Evolutionary conservation across 2,888 invertebrate genomes (phyloP).

Genomic region (Archaeoteleia sp.): DNA sequence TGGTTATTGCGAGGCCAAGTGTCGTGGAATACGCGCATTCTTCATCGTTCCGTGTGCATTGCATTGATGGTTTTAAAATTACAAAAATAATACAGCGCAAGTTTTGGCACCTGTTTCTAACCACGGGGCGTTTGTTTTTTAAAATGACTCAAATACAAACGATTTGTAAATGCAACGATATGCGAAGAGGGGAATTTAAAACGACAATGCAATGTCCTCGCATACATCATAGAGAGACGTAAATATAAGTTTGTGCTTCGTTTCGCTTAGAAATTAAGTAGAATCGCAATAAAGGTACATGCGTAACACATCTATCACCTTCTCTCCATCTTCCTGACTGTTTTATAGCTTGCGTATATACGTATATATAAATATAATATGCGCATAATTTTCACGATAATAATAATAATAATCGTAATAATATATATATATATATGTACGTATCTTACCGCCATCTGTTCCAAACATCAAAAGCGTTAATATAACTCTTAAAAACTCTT

Average conservation of each 20-base stretch:
- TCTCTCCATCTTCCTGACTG: conserved; percentile 1
- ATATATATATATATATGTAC: conserved; percentile 14
- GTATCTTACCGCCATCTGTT: conserved; percentile 37
- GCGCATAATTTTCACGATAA: conserved; percentile 34
- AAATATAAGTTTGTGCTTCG: conserved; percentile 27
- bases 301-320: conserved; percentile 19
- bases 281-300: conserved; percentile 8
- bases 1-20: no score
- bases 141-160: no score
- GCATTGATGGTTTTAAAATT: no score
- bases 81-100: no score
- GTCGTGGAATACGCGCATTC: no score
- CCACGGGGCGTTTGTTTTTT: no score
- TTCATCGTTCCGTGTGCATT: no score
- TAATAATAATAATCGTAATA: conserved; percentile 10
- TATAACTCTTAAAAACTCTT: conserved; percentile 41
- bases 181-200: no score
- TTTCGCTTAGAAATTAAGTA: conserved; percentile 38
- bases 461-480: conserved; percentile 56
- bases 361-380: conserved; percentile 42
- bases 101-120: no score
- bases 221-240: conserved; percentile 25
- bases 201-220: conserved; percentile 31
- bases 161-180: no score
- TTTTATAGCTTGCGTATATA: conserved; percentile 6